Base-by-base conservation (phyloP, 2,888 invertebrate species). In the Anarsia innoxiella region DNA sequence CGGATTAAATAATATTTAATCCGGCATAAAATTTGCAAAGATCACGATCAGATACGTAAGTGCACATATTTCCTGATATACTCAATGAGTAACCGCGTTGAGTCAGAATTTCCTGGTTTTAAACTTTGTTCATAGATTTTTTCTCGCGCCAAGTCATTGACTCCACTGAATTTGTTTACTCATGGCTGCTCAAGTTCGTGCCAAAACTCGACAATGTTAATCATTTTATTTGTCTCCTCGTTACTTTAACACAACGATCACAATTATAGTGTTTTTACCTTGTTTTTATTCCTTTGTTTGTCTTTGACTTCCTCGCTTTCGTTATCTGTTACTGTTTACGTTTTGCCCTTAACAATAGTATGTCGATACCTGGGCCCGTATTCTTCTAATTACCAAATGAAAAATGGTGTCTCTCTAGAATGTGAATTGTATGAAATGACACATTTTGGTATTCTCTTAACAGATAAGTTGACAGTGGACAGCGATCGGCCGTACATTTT, bases 151-250 rank as follows among this genome's bases (percentile, higher is more conserved):
- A 58, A 72, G 77, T 79, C 80, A 75, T 64, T 78, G 79, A 79
- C 79, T 67, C 57, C 55, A 45, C 49, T 46, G 66, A 72, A 65
- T 65, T 48, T 74, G 75, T 77, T 76, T 71, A 74, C 66, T 76
- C 76, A 78, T 64, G 59, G 48, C 47, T 48, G 48, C 37, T 23
- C 42, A 42, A 54, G 33, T 51, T 44, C 53, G 64, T 73, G 78
- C 79, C 78, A 78, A 78, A 69, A 38, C 38, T 51, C 46, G 49
- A 37, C 43, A 42, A 48, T 43, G 49, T 52, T 59, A 56, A 66
- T 63, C 57, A 59, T 66, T 56, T 49, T 54, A 59, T 57, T 59
- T 58, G 51, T 57, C 50, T 37, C 44, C 26, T 41, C 39, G 15
- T 41, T 38, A 38, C 44, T 6, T 10, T 6, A 15, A 15, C 15